Base-by-base conservation (phyloP, 64 coral and sea anemone species). In the Acropora yongei region DNA sequence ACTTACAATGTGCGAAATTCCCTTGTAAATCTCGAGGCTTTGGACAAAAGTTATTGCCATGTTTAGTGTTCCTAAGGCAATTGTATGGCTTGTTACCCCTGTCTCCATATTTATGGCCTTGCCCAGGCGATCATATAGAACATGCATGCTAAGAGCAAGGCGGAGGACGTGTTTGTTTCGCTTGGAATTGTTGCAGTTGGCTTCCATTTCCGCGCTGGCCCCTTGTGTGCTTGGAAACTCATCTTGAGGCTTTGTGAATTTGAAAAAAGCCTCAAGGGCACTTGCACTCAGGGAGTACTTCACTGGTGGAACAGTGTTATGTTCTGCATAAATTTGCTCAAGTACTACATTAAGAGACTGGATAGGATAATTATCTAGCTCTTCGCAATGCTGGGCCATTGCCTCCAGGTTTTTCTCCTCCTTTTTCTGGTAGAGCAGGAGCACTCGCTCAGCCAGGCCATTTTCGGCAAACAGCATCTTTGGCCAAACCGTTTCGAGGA, bases 101-200 rank as follows among this genome's bases (percentile, higher is more conserved):
- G 65, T 90, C 78, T 82, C 78, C 40, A 72, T 78, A 14, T 81
- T n/a, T 10, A 73, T 55, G 4, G 89, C 63, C 19, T 90, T 90
- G 8, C 80, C 71, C 8, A 90, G 88, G 10, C 76, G 58, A n/a
- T n/a, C n/a, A n/a, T 80, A 90, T 5, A 80, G 44, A 6, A 90
- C 60, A 49, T 90, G 88, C 88, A 90, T 80, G 55, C 44, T 80
- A 12, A 90, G 58, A 9, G 88, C 50, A 12, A 90, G 57, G 8
- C 58, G 60, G 17, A 90, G 60, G 2, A 90, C 77, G 48, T 90
- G 77, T 63, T 90, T 90, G 6, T 90, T 90, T 47, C 77, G 42
- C 43, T 90, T 80, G 4, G 45, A 69, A 13, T 80, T 80, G 61
- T 71, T 76, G 50, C 3, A 3, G 8, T 55, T 55, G 50, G 50